Evolutionary conservation across 2,888 invertebrate genomes (phyloP).

Genomic region (Brenthis daphne): DNA sequence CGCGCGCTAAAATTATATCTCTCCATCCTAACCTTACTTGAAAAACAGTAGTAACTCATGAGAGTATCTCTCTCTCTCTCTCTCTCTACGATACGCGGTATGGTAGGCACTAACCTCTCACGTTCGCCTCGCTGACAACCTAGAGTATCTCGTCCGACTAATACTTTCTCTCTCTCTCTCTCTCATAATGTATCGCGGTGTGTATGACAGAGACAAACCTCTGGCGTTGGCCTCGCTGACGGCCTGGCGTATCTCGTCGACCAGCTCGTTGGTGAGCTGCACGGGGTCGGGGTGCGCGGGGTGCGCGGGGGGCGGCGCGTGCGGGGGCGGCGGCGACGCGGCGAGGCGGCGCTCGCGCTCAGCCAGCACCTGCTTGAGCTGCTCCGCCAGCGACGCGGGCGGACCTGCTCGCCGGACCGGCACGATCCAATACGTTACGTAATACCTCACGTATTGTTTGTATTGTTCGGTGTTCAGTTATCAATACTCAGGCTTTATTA

Average conservation of each 20-base stretch:
- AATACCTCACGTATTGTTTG: not conserved
- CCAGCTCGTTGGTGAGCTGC: slow-evolving; percentile 90
- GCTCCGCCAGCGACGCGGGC: slow-evolving; percentile 91
- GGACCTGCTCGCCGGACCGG: slow-evolving; percentile 77
- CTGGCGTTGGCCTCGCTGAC: slow-evolving; percentile 94
- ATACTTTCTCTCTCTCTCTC: too few relatives aligned
- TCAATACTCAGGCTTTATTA: too few relatives aligned
- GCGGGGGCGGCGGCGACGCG: slow-evolving; percentile 56
- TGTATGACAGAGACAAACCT: slow-evolving; percentile 77
- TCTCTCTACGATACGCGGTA: too few relatives aligned
- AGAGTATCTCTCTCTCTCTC: too few relatives aligned
- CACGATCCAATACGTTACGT: not conserved
- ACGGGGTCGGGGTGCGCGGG: slow-evolving; percentile 87
- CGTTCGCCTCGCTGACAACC: too few relatives aligned
- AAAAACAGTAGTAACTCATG: too few relatives aligned
- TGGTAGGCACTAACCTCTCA: too few relatives aligned
- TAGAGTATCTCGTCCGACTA: too few relatives aligned
- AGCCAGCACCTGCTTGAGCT: slow-evolving; percentile 92
- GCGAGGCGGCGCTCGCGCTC: slow-evolving; percentile 90
- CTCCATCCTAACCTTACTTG: too few relatives aligned
- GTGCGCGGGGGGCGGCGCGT: slow-evolving; percentile 78
- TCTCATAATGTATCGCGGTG: not conserved
- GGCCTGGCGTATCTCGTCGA: slow-evolving; percentile 93
- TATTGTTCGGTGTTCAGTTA: not conserved
- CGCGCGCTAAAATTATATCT: too few relatives aligned